Evolutionary conservation across 2,888 invertebrate genomes (phyloP).

Genomic region (Sicus ferrugineus): DNA sequence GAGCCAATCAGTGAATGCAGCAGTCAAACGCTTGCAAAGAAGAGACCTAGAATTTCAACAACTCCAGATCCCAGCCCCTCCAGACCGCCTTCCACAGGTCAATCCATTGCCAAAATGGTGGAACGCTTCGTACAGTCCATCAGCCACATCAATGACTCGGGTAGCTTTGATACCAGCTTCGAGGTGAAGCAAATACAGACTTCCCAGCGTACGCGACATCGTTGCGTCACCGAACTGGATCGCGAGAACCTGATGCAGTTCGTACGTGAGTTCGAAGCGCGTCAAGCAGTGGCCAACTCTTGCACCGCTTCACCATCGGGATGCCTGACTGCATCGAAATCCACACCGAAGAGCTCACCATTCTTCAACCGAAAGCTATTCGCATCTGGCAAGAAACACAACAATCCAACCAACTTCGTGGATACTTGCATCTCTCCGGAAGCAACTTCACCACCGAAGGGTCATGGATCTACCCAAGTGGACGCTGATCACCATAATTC

Average conservation of each 20-base stretch:
- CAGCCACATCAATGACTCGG: slow-evolving; percentile 61
- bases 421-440: neutral
- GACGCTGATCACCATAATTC: slow-evolving; percentile 32
- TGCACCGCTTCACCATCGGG: neutral
- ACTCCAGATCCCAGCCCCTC: no score
- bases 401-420: neutral
- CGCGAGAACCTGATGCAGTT: slow-evolving; percentile 57
- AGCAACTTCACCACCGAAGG: neutral
- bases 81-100: neutral
- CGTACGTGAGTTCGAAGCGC: slow-evolving; percentile 57
- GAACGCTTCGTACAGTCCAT: slow-evolving; percentile 61
- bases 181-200: slow-evolving; percentile 60
- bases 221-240: slow-evolving; percentile 59
- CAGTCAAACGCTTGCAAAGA: neutral
- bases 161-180: slow-evolving; percentile 62
- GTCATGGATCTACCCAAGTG: slow-evolving; percentile 26
- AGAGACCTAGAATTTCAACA: slow-evolving; percentile 9
- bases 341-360: slow-evolving; percentile 48
- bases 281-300: slow-evolving; percentile 42
- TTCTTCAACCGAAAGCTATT: slow-evolving; percentile 16
- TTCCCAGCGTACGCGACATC: slow-evolving; percentile 50
- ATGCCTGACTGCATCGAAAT: slow-evolving; percentile 34
- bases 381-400: slow-evolving; percentile 13
- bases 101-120: slow-evolving; percentile 53
- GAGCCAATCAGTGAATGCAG: neutral